A percentile compares a stretch with the other conserved stretches of the same genome.
These are phyloP conservation scores for Imbricaverruca yamaguchii DNA, from an alignment of 2,888 invertebrate species.

Conservation along the genomic window DNA sequence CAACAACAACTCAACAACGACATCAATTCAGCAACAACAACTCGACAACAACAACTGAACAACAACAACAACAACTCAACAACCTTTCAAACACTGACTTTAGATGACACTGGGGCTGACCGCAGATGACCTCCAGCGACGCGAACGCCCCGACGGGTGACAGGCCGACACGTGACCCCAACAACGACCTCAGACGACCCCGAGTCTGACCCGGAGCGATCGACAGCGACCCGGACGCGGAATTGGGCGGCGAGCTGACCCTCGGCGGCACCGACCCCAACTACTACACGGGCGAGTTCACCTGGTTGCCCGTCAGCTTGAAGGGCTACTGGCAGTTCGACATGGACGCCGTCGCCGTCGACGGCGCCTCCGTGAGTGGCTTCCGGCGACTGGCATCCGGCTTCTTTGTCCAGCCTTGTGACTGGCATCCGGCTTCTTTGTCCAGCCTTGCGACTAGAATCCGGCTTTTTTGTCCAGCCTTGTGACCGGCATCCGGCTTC, in stretches of 20 bases:
- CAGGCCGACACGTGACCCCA: conserved; percentile 7
- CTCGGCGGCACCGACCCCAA: conserved; percentile 48
- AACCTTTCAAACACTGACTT: neutral
- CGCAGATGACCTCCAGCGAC: neutral
- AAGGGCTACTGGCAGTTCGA: conserved; percentile 52
- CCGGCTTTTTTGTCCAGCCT: too few relatives aligned
- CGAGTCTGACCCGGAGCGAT: neutral
- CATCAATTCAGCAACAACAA: too few relatives aligned
- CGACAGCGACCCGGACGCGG: conserved; percentile 41
- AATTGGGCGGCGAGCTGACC: conserved; percentile 37
- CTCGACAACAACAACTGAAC: too few relatives aligned
- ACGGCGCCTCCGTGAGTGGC: neutral
- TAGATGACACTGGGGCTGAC: neutral
- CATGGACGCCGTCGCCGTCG: conserved; percentile 41
- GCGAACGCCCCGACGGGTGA: neutral
- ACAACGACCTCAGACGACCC: too few relatives aligned
- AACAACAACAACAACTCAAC: too few relatives aligned
- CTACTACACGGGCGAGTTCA: conserved; percentile 48
- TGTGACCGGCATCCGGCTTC: too few relatives aligned
- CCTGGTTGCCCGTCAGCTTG: conserved; percentile 46
- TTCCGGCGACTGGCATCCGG: neutral
- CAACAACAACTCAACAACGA: too few relatives aligned
- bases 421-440: too few relatives aligned
- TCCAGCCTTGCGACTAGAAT: too few relatives aligned
- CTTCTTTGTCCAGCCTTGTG: too few relatives aligned